A percentile compares a stretch with the other conserved stretches of the same genome.
phyloP scores from a whole-genome alignment of 2,113 vertebrate species.

The Rhabdornis inornatus region DNA sequence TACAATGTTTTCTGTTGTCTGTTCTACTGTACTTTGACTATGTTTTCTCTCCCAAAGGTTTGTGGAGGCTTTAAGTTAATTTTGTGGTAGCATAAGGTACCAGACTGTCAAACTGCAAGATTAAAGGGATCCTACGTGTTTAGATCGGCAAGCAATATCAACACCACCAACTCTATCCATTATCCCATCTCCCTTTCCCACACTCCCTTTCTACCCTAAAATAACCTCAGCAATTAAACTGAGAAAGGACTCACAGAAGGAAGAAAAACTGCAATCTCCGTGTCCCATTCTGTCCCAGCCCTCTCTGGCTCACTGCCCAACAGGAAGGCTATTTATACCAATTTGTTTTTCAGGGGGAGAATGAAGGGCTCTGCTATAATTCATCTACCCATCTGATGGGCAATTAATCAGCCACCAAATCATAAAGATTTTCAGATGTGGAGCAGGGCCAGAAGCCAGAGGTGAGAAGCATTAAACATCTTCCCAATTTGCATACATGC shows the following conservation, averaged over 20 bases:
- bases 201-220: not conserved
- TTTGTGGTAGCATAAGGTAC: not conserved
- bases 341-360: not conserved
- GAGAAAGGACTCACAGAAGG: not conserved
- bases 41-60: not conserved
- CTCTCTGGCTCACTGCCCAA: not conserved
- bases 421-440: not conserved
- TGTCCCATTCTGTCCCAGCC: not conserved
- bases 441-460: not conserved
- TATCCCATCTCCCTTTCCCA: not conserved
- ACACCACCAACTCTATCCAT: not conserved
- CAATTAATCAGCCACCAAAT: not conserved
- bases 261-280: not conserved
- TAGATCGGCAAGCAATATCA: not conserved
- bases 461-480: not conserved
- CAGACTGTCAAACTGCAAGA: not conserved
- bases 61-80: not conserved
- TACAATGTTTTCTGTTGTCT: not conserved
- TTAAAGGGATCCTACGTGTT: not conserved
- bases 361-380: not conserved
- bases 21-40: not conserved
- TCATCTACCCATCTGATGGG: not conserved
- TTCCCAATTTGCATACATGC: not conserved
- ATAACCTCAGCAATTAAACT: not conserved
- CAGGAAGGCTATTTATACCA: not conserved